These are phyloP conservation scores for Ramazzottius varieornatus DNA, from an alignment of 2,888 invertebrate genomes.

Conservation along the genomic window DNA sequence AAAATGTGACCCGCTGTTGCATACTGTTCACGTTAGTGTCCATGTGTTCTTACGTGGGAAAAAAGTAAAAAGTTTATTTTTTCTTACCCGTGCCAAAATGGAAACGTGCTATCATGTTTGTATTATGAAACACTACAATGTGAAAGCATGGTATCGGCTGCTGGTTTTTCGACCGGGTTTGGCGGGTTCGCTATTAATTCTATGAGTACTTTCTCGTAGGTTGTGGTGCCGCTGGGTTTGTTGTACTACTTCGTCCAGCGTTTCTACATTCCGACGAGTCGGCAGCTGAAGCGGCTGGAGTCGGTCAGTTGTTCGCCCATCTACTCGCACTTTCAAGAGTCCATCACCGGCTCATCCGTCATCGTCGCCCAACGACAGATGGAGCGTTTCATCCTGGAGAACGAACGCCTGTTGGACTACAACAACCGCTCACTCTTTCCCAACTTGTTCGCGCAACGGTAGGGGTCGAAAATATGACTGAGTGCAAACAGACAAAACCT, in stretches of 20 bases:
- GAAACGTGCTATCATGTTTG: no score
- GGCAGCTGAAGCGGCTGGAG: conserved; percentile 33
- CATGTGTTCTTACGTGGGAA: no score
- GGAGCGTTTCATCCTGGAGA: conserved; percentile 24
- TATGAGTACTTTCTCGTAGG: neutral
- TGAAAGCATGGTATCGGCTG: neutral
- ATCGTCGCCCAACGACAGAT: conserved; percentile 10
- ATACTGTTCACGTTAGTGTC: no score
- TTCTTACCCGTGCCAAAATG: no score
- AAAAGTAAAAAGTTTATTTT: no score
- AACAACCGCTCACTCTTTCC: conserved; percentile 13
- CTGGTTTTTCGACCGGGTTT: neutral
- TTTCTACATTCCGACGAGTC: conserved; percentile 25
- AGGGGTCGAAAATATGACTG: neutral
- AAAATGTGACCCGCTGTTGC: no score
- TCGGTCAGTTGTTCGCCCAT: conserved; percentile 81
- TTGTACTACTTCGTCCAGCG: conserved; percentile 15
- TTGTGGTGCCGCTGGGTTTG: neutral
- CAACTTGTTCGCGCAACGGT: neutral
- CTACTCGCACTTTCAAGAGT: conserved; percentile 86
- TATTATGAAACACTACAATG: no score
- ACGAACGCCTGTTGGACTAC: conserved; percentile 26
- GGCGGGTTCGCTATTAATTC: neutral
- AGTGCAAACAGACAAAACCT: no score
- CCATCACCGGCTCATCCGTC: conserved; percentile 37